Evolutionary conservation across 2,888 invertebrate genomes (phyloP), one percentile per base, ranked within the genome.

Genomic region (Hyalella azteca): DNA sequence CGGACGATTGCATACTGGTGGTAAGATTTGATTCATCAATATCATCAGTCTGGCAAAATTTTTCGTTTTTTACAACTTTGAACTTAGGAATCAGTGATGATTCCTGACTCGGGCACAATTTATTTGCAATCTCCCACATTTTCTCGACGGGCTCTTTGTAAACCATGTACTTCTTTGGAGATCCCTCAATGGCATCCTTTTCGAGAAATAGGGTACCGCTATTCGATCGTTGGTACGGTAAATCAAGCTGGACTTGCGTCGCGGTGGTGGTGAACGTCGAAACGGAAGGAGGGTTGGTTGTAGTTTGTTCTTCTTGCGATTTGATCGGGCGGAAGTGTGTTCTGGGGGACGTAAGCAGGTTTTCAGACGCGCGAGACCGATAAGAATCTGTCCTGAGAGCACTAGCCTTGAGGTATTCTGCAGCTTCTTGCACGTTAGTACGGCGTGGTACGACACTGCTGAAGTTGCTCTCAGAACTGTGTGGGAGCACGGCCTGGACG

Each of bases 321-420:
- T 91, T 91, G 86, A 95, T 95, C 22, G 95, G 95, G 85, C 92
- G 91, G 89, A 95, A 95, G 89, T 95, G 95, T 81, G 94, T 95
- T 85, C 92, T 91, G 84, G 92, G 90, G 9, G 95, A 93, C 26
- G 93, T 83, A 4, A 83, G 78, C 36, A 83, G 60, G 45, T 83
- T 83, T 36, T 83, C 83, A 32, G 26, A 41, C 5, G 45, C 75
- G 13, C 75, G 40, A 26, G 75, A 75, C 15, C 45, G 26, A 29
- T 26, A 29, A n/a, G 36, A 36, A 32, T 66, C 66, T 19, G 66
- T 36, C 32, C 19, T 22, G 19, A 36, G 36, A 36, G 66, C 66
- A 66, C 19, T 36, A 3, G 45, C 75, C 36, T 75, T 75, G 4
- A 45, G 36, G 45, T 45, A 75, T 4, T 75, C 75, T 1, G 75